Evolutionary conservation across 2,113 vertebrate species (phyloP).

Genomic region (Chionomys nivalis): DNA sequence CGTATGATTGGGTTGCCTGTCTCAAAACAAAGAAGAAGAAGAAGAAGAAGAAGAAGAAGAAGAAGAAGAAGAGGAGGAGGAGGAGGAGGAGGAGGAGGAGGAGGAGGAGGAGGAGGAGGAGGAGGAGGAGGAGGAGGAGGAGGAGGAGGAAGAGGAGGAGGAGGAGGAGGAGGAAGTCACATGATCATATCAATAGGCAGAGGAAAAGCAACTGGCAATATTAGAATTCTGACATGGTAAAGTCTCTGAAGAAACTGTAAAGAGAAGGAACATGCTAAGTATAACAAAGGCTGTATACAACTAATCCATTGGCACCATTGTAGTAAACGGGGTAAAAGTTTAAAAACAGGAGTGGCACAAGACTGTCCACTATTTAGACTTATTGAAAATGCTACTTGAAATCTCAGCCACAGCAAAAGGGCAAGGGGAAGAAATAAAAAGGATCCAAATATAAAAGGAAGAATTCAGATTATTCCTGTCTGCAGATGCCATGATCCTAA

Average conservation of each 20-base stretch:
- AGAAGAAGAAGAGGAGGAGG: no score
- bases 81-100: no score
- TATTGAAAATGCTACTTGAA: background rate
- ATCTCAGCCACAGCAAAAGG: background rate
- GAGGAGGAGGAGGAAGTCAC: background rate
- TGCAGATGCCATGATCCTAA: background rate
- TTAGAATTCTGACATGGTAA: background rate
- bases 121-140: no score
- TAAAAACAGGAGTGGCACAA: background rate
- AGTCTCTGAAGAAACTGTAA: background rate
- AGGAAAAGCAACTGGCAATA: background rate
- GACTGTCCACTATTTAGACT: background rate
- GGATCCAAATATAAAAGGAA: background rate
- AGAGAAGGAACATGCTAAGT: background rate
- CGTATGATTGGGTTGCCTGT: background rate
- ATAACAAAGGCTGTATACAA: background rate
- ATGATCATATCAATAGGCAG: background rate
- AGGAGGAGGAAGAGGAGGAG: no score
- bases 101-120: no score
- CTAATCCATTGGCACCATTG: background rate
- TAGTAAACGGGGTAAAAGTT: background rate
- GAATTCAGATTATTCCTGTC: background rate
- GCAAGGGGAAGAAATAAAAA: background rate
- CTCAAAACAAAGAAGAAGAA: background rate
- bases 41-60: no score